Percentiles rank a stretch among this genome's conserved stretches.
These are phyloP conservation scores for Camarhynchus parvulus DNA, from an alignment of 2,113 vertebrate species.

Conservation along the genomic window DNA sequence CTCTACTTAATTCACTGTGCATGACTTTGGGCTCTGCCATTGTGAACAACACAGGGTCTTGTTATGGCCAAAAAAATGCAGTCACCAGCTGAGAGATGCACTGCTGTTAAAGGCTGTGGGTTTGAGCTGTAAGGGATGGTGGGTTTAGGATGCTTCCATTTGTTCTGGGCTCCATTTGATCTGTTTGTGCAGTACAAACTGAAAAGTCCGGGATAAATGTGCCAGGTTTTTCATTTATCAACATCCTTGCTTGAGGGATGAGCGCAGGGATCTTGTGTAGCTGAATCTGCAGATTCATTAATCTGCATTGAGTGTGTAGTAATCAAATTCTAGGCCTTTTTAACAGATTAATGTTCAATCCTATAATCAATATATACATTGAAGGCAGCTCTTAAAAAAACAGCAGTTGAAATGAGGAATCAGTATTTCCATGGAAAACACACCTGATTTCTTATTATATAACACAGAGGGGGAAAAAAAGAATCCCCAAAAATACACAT, in stretches of 20 bases:
- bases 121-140: not conserved
- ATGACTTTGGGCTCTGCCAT: not conserved
- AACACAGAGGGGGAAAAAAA: not conserved
- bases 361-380: not conserved
- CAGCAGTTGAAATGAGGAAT: not conserved
- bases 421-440: not conserved
- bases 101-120: not conserved
- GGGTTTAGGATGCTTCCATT: not conserved
- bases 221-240: not conserved
- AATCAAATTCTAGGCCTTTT: not conserved
- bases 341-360: not conserved
- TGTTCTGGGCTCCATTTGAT: not conserved
- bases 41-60: fast-evolving
- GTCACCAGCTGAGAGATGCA: not conserved
- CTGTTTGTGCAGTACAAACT: not conserved
- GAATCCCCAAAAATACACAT: not conserved
- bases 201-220: not conserved
- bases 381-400: not conserved
- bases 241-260: not conserved
- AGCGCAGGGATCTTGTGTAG: not conserved
- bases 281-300: not conserved
- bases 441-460: not conserved
- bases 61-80: not conserved
- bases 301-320: not conserved
- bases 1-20: not conserved